Evolutionary conservation across 2,797 vertebrate species (phyloP).

Genomic region (Atherinosoma microstoma): DNA sequence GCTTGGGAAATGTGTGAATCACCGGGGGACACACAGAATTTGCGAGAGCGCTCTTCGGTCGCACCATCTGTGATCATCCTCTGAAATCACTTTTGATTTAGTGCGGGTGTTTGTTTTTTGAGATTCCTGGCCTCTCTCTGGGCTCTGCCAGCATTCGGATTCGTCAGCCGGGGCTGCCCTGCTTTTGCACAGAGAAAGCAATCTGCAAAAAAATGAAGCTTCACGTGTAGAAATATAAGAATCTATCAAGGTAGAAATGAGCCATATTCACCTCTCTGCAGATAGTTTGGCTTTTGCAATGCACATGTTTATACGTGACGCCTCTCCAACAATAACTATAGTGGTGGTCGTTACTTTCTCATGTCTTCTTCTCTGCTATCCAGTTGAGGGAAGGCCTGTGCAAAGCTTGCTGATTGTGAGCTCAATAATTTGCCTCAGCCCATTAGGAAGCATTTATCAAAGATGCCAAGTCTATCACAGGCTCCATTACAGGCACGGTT

Average conservation of each 20-base stretch:
- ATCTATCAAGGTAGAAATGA: conserved; percentile 38
- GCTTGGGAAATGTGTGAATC: conserved; percentile 59
- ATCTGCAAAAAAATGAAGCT: conserved; percentile 52
- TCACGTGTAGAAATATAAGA: conserved; percentile 41
- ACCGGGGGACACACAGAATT: conserved; percentile 42
- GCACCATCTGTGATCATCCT: conserved; percentile 77
- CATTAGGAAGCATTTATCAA: conserved; percentile 68
- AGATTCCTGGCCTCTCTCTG: conserved; percentile 46
- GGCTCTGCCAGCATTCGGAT: conserved; percentile 68
- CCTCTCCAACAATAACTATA: background rate
- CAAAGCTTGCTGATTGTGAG: conserved; percentile 49
- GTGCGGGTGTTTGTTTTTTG: conserved; percentile 66
- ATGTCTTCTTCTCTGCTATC: conserved; percentile 21
- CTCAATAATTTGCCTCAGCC: conserved; percentile 61
- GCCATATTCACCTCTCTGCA: conserved; percentile 13
- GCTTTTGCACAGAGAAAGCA: conserved; percentile 46
- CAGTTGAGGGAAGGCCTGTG: conserved; percentile 20
- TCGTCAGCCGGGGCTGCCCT: conserved; percentile 68
- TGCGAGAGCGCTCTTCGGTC: conserved; percentile 49
- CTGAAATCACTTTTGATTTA: conserved; percentile 72
- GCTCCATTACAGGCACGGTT: conserved; percentile 65
- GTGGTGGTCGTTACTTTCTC: conserved; percentile 10
- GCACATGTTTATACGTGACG: background rate
- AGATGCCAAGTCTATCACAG: conserved; percentile 65
- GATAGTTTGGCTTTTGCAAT: conserved; percentile 39